These are phyloP conservation scores for Melanargia galathea DNA, from an alignment of 2,888 invertebrate species.

Conservation along the genomic window DNA sequence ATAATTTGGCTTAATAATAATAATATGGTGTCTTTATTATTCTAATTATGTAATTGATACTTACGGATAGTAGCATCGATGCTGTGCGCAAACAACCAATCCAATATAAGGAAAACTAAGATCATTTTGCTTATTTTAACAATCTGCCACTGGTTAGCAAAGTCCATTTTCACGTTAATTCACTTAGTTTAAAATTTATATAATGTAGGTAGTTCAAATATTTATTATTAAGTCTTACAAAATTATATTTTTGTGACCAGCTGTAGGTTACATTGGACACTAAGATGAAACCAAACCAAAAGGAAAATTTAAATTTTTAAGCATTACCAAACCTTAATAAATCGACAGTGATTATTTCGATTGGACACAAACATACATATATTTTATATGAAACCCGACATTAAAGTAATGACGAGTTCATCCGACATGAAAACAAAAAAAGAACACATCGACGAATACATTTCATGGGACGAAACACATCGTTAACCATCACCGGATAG, in stretches of 20 bases:
- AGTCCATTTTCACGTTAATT: neutral
- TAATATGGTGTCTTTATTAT: no score
- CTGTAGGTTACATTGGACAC: conserved; percentile 23
- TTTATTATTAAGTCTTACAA: neutral
- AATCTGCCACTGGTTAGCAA: conserved; percentile 13
- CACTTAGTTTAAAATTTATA: neutral
- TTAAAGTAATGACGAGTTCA: conserved; percentile 36
- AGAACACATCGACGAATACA: conserved; percentile 40
- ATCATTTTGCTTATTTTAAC: conserved; percentile 32
- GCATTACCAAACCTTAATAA: neutral
- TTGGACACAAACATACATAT: neutral
- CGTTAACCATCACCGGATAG: conserved; percentile 55
- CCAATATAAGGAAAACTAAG: conserved; percentile 31
- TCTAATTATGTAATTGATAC: no score
- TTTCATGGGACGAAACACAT: conserved; percentile 60
- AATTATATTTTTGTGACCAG: neutral
- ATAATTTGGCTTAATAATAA: no score
- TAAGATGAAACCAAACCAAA: conserved; percentile 19
- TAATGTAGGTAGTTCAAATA: no score
- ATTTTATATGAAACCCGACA: conserved; percentile 20
- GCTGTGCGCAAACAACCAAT: conserved; percentile 32
- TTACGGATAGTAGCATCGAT: conserved; percentile 35
- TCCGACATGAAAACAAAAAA: conserved; percentile 35
- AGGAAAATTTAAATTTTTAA: neutral
- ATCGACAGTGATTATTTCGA: neutral